Evolutionary conservation across 2,888 invertebrate genomes (phyloP).

Genomic region (Caenorhabditis sp.): DNA sequence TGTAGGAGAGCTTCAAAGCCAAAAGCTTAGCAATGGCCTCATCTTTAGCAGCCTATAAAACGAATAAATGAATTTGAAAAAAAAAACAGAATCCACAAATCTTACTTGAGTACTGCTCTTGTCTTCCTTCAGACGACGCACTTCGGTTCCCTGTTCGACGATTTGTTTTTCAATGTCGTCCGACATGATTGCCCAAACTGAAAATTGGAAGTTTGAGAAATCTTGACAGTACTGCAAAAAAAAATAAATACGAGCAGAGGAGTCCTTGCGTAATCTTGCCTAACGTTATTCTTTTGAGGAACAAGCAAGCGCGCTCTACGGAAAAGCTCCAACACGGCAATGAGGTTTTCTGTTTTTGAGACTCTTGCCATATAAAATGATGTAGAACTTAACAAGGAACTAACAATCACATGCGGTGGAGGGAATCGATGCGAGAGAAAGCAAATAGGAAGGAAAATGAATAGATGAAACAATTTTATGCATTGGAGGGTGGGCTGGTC

Average conservation of each 20-base stretch:
- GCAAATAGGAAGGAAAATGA: conserved; percentile 34
- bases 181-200: conserved; percentile 49
- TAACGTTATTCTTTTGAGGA: conserved; percentile 4
- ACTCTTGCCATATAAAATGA: too few relatives aligned
- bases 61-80: background rate
- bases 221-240: background rate
- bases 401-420: conserved; percentile 15
- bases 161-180: conserved; percentile 57
- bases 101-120: conserved; percentile 40
- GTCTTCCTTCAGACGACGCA: conserved; percentile 58
- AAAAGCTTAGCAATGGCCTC: conserved; percentile 84
- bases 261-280: conserved; percentile 29
- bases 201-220: conserved; percentile 8
- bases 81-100: too few relatives aligned
- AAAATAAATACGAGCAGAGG: background rate
- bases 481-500: conserved; percentile 13
- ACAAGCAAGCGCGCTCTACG: background rate
- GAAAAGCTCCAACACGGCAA: too few relatives aligned
- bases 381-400: conserved; percentile 8
- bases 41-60: conserved; percentile 80
- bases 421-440: conserved; percentile 13
- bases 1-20: conserved; percentile 85
- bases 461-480: conserved; percentile 43
- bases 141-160: conserved; percentile 57
- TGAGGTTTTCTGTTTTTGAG: too few relatives aligned